Evolutionary conservation across 2,797 vertebrate genomes (phyloP), one percentile per base, ranked within the genome.

Genomic region (Typhlichthys subterraneus): DNA sequence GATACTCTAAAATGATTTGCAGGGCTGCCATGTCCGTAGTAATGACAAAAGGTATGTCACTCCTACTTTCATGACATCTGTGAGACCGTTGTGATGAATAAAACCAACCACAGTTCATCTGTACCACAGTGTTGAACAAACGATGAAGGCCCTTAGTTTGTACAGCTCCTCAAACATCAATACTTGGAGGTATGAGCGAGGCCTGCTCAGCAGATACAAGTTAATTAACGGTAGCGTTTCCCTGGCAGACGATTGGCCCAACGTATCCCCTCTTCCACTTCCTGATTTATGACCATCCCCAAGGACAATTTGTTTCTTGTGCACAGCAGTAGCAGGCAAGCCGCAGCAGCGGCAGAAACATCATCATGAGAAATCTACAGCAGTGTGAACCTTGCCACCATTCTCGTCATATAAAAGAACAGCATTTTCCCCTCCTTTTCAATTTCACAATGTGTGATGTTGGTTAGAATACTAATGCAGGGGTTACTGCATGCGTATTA

Each of bases 201-300:
- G 46, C 68, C 68, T 56, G 61, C 74, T 76, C 74, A 59, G 65
- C 70, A 71, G 73, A 77, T 68, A 70, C 57, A 64, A 66, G 71
- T 79, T 83, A 79, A 80, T 82, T 76, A 80, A 79, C 69, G 71
- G 66, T 62, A 77, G 71, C 50, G 68, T 61, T 68, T 77, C 67
- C 45, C 75, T 75, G 75, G 77, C 81, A 75, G 58, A 56, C 73
- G 57, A 70, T 50, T 6, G 51, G 45, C 45, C 65, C 73, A 57
- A 19, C 38, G 53, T 13, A 53, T 61, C 12, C 19, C 65, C n/a
- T 49, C 51, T 65, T 79, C 54, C n/a, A 64, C 33, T 68, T 62
- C 74, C 55, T 78, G 69, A 76, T 77, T 83, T 69, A 70, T 65
- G 67, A 71, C 19, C 38, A 17, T 59, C 65, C 48, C 72, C 73